Percentiles rank a stretch among this genome's conserved stretches.
These are phyloP conservation scores for Archips xylosteana DNA, from an alignment of 2,888 invertebrate species.

Conservation along the genomic window DNA sequence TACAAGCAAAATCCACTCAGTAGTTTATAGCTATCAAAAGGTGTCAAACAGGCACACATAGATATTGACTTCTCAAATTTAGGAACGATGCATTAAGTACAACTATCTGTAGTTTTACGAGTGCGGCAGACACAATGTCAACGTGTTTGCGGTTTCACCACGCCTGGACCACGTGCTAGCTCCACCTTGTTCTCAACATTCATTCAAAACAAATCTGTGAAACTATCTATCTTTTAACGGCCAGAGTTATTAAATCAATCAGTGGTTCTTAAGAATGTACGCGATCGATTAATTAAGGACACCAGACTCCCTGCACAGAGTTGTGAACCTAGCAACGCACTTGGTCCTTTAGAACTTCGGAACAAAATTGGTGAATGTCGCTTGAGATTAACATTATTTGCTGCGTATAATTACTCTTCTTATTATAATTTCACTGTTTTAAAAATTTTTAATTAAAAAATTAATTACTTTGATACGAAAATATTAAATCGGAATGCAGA, in stretches of 20 bases:
- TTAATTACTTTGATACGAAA: too few relatives aligned
- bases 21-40: too few relatives aligned
- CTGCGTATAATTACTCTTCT: too few relatives aligned
- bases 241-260: conserved; percentile 10
- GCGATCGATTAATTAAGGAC: conserved; percentile 18
- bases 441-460: neutral
- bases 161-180: neutral
- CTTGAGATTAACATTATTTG: conserved; percentile 6
- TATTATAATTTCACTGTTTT: neutral
- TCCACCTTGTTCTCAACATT: neutral
- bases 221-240: conserved; percentile 19
- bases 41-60: too few relatives aligned
- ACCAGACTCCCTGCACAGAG: conserved; percentile 16
- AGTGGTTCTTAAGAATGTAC: conserved; percentile 3
- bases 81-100: neutral
- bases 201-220: conserved; percentile 30
- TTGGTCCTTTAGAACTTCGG: conserved; percentile 13
- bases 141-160: conserved; percentile 4
- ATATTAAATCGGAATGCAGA: too few relatives aligned
- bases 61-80: too few relatives aligned
- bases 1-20: too few relatives aligned
- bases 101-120: neutral
- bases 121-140: neutral
- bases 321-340: conserved; percentile 8
- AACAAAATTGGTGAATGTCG: conserved; percentile 20